These are phyloP conservation scores for Sterna hirundo DNA, from an alignment of 2,113 vertebrate genomes.

Conservation along the genomic window DNA sequence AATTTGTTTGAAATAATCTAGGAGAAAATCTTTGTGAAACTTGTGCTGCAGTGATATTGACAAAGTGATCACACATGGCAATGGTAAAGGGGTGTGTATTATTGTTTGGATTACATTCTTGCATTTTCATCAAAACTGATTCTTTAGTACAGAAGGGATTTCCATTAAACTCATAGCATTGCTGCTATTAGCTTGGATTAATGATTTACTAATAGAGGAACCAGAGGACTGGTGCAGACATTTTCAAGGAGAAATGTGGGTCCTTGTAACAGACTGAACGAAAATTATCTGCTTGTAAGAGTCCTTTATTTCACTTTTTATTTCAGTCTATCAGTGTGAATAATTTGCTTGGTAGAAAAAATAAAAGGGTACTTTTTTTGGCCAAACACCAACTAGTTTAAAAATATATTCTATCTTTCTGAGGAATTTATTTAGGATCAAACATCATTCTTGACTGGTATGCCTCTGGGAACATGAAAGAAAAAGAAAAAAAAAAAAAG, in stretches of 20 bases:
- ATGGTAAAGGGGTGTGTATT: background rate
- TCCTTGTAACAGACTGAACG: background rate
- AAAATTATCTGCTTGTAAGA: background rate
- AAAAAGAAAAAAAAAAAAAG: slow-evolving; percentile 29
- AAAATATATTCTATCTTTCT: background rate
- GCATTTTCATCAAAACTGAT: background rate
- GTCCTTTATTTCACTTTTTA: background rate
- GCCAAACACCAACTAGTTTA: background rate
- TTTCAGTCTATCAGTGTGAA: slow-evolving; percentile 37
- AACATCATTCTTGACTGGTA: background rate
- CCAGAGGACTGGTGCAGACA: rapidly evolving
- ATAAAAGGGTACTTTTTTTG: background rate
- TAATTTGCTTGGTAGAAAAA: slow-evolving; percentile 29
- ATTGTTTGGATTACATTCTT: background rate
- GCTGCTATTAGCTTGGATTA: background rate
- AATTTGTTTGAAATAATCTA: background rate
- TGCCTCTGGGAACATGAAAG: background rate
- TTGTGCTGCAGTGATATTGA: background rate
- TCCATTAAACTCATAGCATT: background rate
- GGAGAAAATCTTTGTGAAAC: background rate
- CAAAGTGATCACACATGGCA: background rate
- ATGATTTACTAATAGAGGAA: background rate
- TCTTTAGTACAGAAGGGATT: background rate
- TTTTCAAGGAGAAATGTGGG: background rate
- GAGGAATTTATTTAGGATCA: slow-evolving; percentile 22